Evolutionary conservation across 2,888 invertebrate genomes (phyloP).

Genomic region (Zaprionus obscuricornis): DNA sequence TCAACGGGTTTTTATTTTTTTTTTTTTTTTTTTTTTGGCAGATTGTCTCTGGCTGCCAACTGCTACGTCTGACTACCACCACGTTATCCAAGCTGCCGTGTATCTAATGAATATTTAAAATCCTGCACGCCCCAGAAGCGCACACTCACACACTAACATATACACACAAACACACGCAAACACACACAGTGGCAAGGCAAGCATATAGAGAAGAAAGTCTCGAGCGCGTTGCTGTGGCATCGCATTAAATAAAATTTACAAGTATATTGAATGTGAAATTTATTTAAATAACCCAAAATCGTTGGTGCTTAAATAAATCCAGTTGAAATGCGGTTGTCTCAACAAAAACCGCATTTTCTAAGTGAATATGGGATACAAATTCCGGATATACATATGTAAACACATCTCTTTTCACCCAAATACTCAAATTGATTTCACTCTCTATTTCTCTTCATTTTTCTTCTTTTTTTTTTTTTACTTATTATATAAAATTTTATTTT

Average conservation of each 20-base stretch:
- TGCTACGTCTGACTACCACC: constrained; percentile 17
- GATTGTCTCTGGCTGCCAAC: constrained; percentile 35
- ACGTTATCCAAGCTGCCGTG: constrained; percentile 41
- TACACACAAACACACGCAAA: constrained; percentile 2
- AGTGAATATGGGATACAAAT: too few species aligned
- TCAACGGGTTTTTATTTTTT: constrained; percentile 29
- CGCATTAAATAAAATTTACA: constrained; percentile 65
- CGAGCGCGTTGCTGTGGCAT: constrained; percentile 40
- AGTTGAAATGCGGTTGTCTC: constrained; percentile 33
- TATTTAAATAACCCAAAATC: constrained; percentile 61
- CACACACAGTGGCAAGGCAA: too few species aligned
- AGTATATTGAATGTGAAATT: constrained; percentile 64
- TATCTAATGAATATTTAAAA: constrained; percentile 75
- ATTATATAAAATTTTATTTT: too few species aligned
- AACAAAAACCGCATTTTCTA: too few species aligned
- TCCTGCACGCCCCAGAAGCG: constrained; percentile 48
- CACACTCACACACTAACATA: constrained; percentile 6
- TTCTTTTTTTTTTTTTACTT: too few species aligned
- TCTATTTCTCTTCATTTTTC: too few species aligned
- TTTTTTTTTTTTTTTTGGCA: too few species aligned
- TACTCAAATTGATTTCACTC: too few species aligned
- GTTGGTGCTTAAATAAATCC: constrained; percentile 47
- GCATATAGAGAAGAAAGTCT: too few species aligned
- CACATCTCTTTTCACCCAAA: too few species aligned
- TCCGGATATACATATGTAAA: too few species aligned